Evolutionary conservation across 23 tunicate species (phyloP).

Genomic region (Phallusia fumigata): DNA sequence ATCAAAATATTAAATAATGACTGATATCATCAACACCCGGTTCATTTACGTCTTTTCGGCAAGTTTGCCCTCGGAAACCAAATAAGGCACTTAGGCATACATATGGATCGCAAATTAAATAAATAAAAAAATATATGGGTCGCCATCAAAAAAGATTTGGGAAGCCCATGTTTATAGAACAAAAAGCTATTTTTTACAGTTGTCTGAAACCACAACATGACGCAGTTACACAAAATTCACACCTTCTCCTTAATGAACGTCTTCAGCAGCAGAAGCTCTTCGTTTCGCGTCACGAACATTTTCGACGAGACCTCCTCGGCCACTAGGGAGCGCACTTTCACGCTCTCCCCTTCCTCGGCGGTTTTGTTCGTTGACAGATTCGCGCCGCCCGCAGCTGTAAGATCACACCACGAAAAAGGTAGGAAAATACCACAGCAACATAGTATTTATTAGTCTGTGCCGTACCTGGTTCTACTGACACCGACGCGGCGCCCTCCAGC

Average conservation of each 20-base stretch:
- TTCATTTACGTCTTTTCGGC: too few relatives aligned
- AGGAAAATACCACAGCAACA: too few relatives aligned
- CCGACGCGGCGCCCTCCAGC: constrained; percentile 11
- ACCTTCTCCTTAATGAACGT: constrained; percentile 47
- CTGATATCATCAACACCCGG: too few relatives aligned
- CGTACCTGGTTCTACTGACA: neutral
- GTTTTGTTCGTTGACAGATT: neutral
- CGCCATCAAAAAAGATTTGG: neutral
- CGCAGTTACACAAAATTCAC: neutral
- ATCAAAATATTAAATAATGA: too few relatives aligned
- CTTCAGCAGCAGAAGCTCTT: constrained; percentile 34
- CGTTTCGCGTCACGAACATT: constrained; percentile 28
- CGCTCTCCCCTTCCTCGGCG: constrained; percentile 3
- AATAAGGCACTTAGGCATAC: too few relatives aligned
- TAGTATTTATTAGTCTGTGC: too few relatives aligned
- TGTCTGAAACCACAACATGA: neutral
- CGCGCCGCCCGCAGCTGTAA: neutral
- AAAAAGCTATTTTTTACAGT: neutral
- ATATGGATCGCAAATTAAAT: too few relatives aligned
- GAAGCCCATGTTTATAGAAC: neutral
- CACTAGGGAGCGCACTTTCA: constrained; percentile 48
- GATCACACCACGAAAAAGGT: too few relatives aligned
- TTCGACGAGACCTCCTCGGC: constrained; percentile 54
- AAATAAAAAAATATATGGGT: neutral
- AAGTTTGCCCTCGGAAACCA: too few relatives aligned